Evolutionary conservation across 2,797 vertebrate genomes (phyloP).

Genomic region (Chrysocyon brachyurus): DNA sequence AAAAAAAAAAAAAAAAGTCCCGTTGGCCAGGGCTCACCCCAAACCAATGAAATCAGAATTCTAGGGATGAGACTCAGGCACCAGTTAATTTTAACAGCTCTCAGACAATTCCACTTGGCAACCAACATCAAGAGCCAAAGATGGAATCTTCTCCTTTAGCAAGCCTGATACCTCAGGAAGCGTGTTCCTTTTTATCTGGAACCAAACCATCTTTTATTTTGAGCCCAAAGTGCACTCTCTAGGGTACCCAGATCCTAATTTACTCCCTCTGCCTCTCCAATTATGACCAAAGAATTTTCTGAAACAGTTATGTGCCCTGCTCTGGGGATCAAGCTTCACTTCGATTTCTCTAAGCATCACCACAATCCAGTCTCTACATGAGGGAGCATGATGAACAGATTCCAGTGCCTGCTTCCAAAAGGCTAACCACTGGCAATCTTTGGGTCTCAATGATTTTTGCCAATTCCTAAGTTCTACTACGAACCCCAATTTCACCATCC

Average conservation of each 20-base stretch:
- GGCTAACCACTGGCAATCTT: too few species aligned
- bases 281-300: constrained; percentile 26
- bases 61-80: background rate
- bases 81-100: background rate
- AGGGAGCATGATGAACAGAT: background rate
- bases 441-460: background rate
- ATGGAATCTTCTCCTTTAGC: background rate
- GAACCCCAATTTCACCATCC: background rate
- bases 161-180: background rate
- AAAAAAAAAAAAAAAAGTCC: background rate
- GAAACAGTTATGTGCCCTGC: background rate
- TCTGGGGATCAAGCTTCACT: background rate
- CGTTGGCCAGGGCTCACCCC: background rate
- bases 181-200: background rate
- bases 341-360: background rate
- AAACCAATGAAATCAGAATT: background rate
- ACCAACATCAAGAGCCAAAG: background rate
- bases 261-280: background rate
- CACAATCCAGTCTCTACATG: background rate
- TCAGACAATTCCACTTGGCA: background rate
- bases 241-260: background rate
- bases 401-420: background rate
- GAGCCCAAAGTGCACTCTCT: background rate
- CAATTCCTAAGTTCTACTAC: background rate
- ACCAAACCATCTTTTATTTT: background rate